Evolutionary conservation across 1,140 invertebrate genomes (phyloP).

Genomic region (Argopecten irradians): DNA sequence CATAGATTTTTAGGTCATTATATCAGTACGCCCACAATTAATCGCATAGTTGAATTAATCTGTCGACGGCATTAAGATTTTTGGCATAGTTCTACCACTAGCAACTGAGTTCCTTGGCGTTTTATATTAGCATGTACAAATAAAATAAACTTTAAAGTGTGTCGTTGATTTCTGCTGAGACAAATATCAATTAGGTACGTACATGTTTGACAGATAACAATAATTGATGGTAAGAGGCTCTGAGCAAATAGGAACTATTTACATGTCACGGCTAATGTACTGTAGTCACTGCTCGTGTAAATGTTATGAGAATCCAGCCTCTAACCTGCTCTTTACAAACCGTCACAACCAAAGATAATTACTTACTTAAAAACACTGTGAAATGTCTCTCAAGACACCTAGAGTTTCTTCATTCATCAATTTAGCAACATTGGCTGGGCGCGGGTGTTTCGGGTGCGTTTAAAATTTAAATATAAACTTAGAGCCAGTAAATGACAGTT

Average conservation of each 20-base stretch:
- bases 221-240: neutral
- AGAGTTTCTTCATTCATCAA: neutral
- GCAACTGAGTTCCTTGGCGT: too few species aligned
- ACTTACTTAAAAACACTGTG: neutral
- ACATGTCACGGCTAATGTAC: neutral
- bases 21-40: too few species aligned
- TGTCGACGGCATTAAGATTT: too few species aligned
- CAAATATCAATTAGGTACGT: too few species aligned
- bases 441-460: neutral
- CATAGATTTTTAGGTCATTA: too few species aligned
- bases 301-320: neutral
- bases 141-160: too few species aligned
- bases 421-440: neutral
- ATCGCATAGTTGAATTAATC: too few species aligned
- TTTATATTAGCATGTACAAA: too few species aligned
- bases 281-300: neutral
- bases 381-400: neutral
- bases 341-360: neutral
- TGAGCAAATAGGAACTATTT: neutral
- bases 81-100: too few species aligned
- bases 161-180: neutral
- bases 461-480: constrained; percentile 19
- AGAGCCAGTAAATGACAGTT: neutral
- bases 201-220: neutral
- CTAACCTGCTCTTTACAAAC: neutral